Percentiles rank a stretch among this genome's conserved stretches.
phyloP scores from a whole-genome alignment of 2,888 invertebrate species.

The Parnassius apollo region DNA sequence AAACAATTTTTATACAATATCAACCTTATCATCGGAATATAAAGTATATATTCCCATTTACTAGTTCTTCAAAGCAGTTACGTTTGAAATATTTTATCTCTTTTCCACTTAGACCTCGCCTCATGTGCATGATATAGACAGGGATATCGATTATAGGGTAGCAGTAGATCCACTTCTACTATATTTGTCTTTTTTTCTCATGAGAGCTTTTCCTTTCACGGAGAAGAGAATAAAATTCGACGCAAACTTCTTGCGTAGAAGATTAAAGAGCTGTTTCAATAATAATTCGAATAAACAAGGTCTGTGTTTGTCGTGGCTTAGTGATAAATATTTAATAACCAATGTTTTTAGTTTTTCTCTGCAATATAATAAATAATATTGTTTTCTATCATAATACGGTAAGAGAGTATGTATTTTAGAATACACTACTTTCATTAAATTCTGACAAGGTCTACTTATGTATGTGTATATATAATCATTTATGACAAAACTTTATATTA shows the following conservation, averaged over 20 bases:
- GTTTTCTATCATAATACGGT: no score
- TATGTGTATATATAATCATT: no score
- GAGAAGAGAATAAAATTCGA: slow-evolving; percentile 49
- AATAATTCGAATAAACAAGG: slow-evolving; percentile 76
- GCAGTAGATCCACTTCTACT: slow-evolving; percentile 37
- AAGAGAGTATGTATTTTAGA: no score
- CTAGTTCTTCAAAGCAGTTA: slow-evolving; percentile 1
- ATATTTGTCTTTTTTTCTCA: slow-evolving; percentile 46
- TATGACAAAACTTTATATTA: no score
- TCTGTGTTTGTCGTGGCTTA: slow-evolving; percentile 69
- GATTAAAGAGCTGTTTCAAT: slow-evolving; percentile 76
- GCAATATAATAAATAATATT: background rate
- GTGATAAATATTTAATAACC: slow-evolving; percentile 77
- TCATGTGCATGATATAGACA: slow-evolving; percentile 60
- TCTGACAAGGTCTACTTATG: no score
- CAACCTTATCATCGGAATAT: background rate
- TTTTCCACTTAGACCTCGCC: slow-evolving; percentile 51
- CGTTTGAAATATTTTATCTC: slow-evolving; percentile 56
- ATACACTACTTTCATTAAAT: no score
- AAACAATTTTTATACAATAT: slow-evolving; percentile 32
- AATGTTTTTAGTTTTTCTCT: slow-evolving; percentile 52
- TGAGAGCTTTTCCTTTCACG: slow-evolving; percentile 41
- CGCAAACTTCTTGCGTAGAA: slow-evolving; percentile 49
- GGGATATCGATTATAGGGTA: slow-evolving; percentile 40
- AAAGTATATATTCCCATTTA: slow-evolving; percentile 36